Conservation (phyloP, 1,140 invertebrate genomes). For the Zaprionus africanus region DNA sequence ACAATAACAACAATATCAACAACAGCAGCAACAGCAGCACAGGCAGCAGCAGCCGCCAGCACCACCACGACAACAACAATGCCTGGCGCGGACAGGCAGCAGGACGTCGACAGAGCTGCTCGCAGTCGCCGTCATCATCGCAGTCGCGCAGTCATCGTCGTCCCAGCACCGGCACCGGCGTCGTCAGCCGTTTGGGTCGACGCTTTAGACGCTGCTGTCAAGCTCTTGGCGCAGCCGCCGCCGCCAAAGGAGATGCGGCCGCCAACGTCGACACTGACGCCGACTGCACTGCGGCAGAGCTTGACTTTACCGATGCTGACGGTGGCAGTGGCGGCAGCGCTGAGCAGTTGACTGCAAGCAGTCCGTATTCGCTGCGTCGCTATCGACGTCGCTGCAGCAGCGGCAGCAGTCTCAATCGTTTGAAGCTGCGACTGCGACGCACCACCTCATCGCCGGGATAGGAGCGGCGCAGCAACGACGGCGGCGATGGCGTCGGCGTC, state of each 20-base stretch:
- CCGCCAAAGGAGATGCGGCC: neutral
- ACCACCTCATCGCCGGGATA: constrained; percentile 69
- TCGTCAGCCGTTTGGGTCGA: constrained; percentile 59
- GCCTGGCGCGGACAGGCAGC: constrained; percentile 9
- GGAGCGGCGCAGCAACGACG: constrained; percentile 8
- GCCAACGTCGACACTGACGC: constrained; percentile 2
- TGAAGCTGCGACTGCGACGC: constrained; percentile 67
- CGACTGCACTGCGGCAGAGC: constrained; percentile 4
- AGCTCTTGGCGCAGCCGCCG: constrained; percentile 29
- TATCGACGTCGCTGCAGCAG: constrained; percentile 63
- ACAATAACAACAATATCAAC: constrained; percentile 34
- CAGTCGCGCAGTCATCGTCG: constrained; percentile 3
- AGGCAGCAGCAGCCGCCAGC: constrained; percentile 11
- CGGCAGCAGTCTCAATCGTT: constrained; percentile 49
- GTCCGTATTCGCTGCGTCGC: constrained; percentile 51
- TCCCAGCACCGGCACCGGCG: constrained; percentile 44
- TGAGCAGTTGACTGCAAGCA: constrained; percentile 61
- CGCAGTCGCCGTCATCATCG: constrained; percentile 5
- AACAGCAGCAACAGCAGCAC: constrained; percentile 36
- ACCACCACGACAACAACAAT: constrained; percentile 24
- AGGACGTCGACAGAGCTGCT: constrained; percentile 1
- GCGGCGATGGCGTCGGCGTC: constrained; percentile 4
- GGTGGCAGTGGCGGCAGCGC: constrained; percentile 43
- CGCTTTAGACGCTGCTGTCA: constrained; percentile 60
- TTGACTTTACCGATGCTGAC: constrained; percentile 32